These are phyloP conservation scores for Drosophila recens DNA, from an alignment of 2,888 invertebrate species.

Conservation along the genomic window DNA sequence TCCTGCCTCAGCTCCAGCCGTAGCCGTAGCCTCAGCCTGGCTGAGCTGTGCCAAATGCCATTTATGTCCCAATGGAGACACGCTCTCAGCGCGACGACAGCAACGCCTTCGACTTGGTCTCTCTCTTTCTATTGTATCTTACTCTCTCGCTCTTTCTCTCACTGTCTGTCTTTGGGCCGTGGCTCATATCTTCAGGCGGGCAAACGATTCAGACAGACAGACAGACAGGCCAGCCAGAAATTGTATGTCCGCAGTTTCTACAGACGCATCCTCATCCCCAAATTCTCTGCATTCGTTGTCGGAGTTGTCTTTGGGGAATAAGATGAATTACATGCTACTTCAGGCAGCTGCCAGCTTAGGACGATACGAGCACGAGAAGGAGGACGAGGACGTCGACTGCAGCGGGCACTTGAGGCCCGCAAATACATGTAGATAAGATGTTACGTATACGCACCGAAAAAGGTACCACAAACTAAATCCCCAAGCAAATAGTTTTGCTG, in stretches of 20 bases:
- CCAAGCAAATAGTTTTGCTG: slow-evolving; percentile 76
- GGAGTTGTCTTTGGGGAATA: slow-evolving; percentile 77
- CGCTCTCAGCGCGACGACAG: slow-evolving; percentile 77
- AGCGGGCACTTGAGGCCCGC: slow-evolving; percentile 39
- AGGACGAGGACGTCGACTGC: slow-evolving; percentile 31
- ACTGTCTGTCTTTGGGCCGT: background rate
- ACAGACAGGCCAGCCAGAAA: slow-evolving; percentile 19
- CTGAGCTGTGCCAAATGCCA: slow-evolving; percentile 68
- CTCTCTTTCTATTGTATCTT: background rate
- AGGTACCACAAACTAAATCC: slow-evolving; percentile 79
- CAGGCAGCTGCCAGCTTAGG: slow-evolving; percentile 66
- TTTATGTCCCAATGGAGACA: slow-evolving; percentile 79
- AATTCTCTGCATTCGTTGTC: slow-evolving; percentile 22
- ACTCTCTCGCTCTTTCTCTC: background rate
- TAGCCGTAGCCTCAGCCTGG: background rate
- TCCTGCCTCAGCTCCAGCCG: background rate
- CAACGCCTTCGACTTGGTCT: slow-evolving; percentile 51
- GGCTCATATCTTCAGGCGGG: slow-evolving; percentile 27
- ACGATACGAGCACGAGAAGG: background rate
- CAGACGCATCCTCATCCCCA: background rate
- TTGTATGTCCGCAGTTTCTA: slow-evolving; percentile 11
- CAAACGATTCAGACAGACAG: slow-evolving; percentile 7
- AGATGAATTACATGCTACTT: slow-evolving; percentile 82
- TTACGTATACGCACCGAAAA: slow-evolving; percentile 66
- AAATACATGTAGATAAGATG: slow-evolving; percentile 70